Conservation (phyloP, 2,113 vertebrate genomes). For the Oreochromis niloticus region DNA sequence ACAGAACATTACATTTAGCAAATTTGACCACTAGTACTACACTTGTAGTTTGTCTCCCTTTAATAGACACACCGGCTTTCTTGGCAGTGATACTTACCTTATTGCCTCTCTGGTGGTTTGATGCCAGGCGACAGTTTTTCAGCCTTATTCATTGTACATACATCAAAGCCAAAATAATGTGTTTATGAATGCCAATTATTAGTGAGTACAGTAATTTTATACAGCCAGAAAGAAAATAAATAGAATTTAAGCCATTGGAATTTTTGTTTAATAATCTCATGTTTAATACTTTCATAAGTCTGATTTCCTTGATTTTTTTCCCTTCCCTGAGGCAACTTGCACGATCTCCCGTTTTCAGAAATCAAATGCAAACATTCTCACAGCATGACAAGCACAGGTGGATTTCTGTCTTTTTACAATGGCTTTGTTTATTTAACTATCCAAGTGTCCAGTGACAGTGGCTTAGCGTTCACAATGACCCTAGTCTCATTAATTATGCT, state of each 20-base stretch:
- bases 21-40: not conserved
- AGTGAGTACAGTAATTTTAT: not conserved
- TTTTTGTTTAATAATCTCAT: not conserved
- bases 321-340: not conserved
- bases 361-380: not conserved
- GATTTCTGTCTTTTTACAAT: not conserved
- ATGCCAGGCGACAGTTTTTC: not conserved
- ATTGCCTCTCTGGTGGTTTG: not conserved
- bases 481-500: not conserved
- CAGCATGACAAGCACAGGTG: not conserved
- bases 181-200: not conserved
- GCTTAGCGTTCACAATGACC: accelerated
- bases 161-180: not conserved
- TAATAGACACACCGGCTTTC: not conserved
- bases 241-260: not conserved
- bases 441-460: not conserved
- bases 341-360: not conserved
- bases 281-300: not conserved
- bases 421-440: accelerated
- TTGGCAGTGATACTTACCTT: not conserved
- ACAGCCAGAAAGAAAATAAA: not conserved
- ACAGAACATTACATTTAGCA: not conserved
- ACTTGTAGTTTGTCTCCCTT: not conserved
- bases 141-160: not conserved
- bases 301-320: not conserved